Conservation (phyloP, 2,113 vertebrate species). For the Ceuthmochares aereus region DNA sequence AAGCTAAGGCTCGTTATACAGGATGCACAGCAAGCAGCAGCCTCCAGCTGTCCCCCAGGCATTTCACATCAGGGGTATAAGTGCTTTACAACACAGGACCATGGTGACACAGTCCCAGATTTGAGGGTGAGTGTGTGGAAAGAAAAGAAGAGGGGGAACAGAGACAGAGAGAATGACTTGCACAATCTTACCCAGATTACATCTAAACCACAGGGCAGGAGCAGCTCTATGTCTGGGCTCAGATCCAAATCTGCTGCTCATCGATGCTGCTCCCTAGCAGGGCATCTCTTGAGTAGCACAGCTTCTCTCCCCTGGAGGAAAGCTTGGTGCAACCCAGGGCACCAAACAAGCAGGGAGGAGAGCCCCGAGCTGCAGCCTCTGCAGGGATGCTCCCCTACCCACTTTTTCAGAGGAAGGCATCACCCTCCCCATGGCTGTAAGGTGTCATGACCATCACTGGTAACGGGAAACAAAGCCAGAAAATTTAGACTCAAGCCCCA, state of each 20-base stretch:
- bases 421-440: fast-evolving
- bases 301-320: neutral
- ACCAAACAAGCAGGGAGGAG: fast-evolving
- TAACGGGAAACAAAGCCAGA: neutral
- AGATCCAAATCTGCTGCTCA: neutral
- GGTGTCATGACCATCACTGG: fast-evolving
- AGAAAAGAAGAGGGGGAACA: neutral
- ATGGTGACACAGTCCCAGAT: neutral
- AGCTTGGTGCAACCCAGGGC: fast-evolving
- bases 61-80: neutral
- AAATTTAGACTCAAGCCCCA: neutral
- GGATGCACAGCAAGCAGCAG: neutral
- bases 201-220: conserved; percentile 5
- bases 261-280: neutral
- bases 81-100: neutral
- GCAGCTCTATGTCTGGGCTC: neutral
- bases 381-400: neutral
- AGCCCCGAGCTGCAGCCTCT: neutral
- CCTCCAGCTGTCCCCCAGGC: neutral
- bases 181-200: neutral
- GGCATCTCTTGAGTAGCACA: neutral
- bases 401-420: neutral
- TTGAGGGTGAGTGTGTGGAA: neutral
- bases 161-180: neutral
- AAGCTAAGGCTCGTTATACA: neutral